Evolutionary conservation across 2,888 invertebrate species (phyloP).

Genomic region (Conops quadrifasciatus): DNA sequence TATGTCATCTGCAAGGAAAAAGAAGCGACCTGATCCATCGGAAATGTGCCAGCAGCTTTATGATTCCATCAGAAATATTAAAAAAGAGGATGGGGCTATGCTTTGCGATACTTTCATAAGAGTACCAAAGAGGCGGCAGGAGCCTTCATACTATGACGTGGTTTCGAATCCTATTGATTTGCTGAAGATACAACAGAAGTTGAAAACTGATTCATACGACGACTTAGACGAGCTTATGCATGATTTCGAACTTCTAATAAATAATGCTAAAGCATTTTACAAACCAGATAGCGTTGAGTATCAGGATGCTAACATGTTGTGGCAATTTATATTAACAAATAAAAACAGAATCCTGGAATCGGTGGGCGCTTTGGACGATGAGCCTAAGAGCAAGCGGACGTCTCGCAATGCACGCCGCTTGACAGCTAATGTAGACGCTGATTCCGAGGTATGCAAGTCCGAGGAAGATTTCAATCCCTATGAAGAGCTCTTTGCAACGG

Average conservation of each 20-base stretch:
- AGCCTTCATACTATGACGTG: slow-evolving; percentile 90
- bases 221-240: slow-evolving; percentile 89
- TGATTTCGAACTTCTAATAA: slow-evolving; percentile 90
- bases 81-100: slow-evolving; percentile 89
- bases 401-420: slow-evolving; percentile 59
- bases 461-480: slow-evolving; percentile 78
- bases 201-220: slow-evolving; percentile 96
- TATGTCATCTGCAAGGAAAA: slow-evolving; percentile 68
- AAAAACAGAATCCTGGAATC: slow-evolving; percentile 61
- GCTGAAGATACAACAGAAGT: slow-evolving; percentile 90
- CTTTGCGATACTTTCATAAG: slow-evolving; percentile 94
- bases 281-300: slow-evolving; percentile 86
- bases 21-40: slow-evolving; percentile 72
- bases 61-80: slow-evolving; percentile 88
- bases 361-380: slow-evolving; percentile 58
- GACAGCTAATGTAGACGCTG: slow-evolving; percentile 63
- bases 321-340: slow-evolving; percentile 78
- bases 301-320: slow-evolving; percentile 86
- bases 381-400: slow-evolving; percentile 57
- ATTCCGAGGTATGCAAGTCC: slow-evolving; percentile 76
- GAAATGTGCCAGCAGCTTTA: slow-evolving; percentile 92
- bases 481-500: slow-evolving; percentile 88
- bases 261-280: slow-evolving; percentile 95
- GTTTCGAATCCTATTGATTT: slow-evolving; percentile 96
- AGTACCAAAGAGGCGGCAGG: slow-evolving; percentile 92